These are phyloP conservation scores for Aselliscus stoliczkanus DNA, from an alignment of 2,797 vertebrate genomes.

Conservation along the genomic window DNA sequence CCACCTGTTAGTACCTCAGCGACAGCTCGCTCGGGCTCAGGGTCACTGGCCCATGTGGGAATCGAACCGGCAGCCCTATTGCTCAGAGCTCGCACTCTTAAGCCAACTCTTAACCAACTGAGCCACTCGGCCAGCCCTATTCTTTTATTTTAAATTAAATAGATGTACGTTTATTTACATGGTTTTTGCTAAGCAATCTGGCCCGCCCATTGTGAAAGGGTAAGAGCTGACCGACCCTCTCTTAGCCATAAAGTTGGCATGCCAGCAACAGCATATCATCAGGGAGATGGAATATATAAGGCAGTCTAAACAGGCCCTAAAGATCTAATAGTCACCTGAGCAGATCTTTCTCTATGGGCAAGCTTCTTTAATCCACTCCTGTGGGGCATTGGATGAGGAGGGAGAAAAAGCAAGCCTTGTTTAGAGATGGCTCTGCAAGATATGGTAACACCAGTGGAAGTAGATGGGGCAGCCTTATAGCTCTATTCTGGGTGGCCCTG, in stretches of 20 bases:
- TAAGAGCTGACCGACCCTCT: background rate
- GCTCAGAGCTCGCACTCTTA: no score
- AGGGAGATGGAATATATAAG: background rate
- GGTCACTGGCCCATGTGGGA: no score
- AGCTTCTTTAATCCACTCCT: background rate
- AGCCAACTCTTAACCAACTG: no score
- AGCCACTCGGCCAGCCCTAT: no score
- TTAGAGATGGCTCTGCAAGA: background rate
- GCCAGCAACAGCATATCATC: background rate
- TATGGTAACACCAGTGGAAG: background rate
- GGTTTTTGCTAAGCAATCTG: background rate
- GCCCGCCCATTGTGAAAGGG: background rate
- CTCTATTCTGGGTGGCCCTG: background rate
- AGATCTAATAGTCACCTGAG: background rate
- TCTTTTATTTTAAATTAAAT: background rate
- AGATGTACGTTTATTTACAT: background rate
- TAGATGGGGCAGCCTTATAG: rapidly evolving
- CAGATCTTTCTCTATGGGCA: background rate
- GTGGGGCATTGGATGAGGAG: background rate
- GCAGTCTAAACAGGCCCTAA: background rate
- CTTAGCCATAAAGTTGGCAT: background rate
- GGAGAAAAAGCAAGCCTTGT: background rate
- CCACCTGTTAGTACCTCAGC: no score
- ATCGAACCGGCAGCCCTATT: no score
- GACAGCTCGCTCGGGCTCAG: no score